A percentile compares a stretch with the other conserved stretches of the same genome.
Evolutionary conservation across 2,797 vertebrate genomes (phyloP).

Genomic region (Buphagus erythrorhynchus): DNA sequence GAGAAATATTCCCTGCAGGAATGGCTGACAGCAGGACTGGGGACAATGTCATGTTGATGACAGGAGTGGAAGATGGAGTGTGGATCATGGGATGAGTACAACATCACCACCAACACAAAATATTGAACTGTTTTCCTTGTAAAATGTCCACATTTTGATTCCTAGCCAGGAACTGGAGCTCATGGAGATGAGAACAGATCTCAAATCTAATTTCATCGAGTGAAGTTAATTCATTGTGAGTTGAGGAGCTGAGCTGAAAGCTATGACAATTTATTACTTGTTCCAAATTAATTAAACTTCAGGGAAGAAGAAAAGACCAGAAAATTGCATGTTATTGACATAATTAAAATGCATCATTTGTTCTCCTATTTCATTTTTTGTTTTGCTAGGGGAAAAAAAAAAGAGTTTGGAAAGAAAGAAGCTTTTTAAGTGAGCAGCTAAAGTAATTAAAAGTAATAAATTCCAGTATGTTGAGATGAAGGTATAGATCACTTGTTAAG

Average conservation of each 20-base stretch:
- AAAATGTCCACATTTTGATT: background rate
- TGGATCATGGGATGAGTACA: background rate
- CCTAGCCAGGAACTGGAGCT: background rate
- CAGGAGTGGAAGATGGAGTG: background rate
- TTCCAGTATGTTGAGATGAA: background rate
- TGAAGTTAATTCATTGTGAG: conserved; percentile 1
- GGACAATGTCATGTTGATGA: accelerated
- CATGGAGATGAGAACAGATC: background rate
- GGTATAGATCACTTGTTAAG: conserved; percentile 17
- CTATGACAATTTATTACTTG: conserved; percentile 43
- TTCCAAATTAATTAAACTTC: conserved; percentile 61
- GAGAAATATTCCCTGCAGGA: background rate
- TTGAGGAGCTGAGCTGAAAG: background rate
- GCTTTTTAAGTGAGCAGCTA: background rate
- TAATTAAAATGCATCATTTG: conserved; percentile 37
- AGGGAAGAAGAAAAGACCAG: conserved; percentile 22
- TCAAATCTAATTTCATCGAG: background rate
- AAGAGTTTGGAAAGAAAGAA: background rate
- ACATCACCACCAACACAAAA: background rate
- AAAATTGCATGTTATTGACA: conserved; percentile 43
- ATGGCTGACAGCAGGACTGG: background rate
- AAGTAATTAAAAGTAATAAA: conserved; percentile 52
- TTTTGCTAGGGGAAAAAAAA: background rate
- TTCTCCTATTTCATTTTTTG: conserved; percentile 14
- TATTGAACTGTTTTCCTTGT: background rate